Conservation (phyloP, 2,888 invertebrate genomes). For the Lasioglossum villosulum region DNA sequence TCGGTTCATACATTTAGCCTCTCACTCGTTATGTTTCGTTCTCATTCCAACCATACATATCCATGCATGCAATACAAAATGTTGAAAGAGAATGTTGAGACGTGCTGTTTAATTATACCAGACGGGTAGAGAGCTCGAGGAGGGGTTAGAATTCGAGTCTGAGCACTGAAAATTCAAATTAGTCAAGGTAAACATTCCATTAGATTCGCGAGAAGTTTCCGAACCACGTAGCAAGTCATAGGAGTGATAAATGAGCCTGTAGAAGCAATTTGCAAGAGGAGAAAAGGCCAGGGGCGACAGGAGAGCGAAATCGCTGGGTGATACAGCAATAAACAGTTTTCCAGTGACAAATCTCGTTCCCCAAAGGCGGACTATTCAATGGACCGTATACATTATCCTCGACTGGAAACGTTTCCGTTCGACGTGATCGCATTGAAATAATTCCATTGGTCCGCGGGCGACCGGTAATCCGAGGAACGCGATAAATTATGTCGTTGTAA, state of each 20-base stretch:
- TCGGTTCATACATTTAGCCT: too few species aligned
- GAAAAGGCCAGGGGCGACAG: neutral
- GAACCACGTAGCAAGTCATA: neutral
- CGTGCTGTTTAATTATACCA: too few species aligned
- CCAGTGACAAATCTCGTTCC: conserved; percentile 19
- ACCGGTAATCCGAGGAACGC: conserved; percentile 35
- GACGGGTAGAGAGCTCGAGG: too few species aligned
- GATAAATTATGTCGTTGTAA: conserved; percentile 53
- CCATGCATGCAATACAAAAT: too few species aligned
- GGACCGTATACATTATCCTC: conserved; percentile 16
- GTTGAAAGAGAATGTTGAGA: too few species aligned
- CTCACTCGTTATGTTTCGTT: too few species aligned
- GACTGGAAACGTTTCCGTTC: conserved; percentile 11
- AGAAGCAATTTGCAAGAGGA: conserved; percentile 3
- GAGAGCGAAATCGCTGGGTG: conserved; percentile 1
- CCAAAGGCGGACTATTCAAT: conserved; percentile 9
- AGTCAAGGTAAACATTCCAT: neutral
- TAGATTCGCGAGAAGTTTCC: neutral
- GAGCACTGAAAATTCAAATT: neutral
- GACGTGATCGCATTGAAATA: conserved; percentile 9
- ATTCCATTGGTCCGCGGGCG: conserved; percentile 17
- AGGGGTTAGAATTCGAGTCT: neutral
- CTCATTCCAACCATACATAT: too few species aligned
- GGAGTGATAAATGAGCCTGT: neutral
- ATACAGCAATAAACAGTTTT: conserved; percentile 6